phyloP scores from a whole-genome alignment of 2,113 vertebrate genomes.

The Larimichthys polyactis region DNA sequence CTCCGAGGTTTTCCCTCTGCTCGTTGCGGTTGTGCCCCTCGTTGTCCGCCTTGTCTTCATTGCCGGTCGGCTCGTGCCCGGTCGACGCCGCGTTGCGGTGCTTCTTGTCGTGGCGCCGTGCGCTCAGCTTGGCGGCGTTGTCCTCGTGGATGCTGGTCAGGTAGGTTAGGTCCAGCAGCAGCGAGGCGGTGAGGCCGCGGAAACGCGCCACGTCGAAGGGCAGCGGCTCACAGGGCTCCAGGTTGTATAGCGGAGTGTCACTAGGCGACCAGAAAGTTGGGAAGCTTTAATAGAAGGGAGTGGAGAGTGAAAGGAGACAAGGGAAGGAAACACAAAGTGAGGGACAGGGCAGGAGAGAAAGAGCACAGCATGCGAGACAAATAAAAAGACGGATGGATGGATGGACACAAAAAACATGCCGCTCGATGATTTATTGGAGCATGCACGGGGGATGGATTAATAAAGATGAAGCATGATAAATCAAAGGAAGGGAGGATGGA shows the following conservation, averaged over 20 bases:
- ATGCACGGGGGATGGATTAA: constrained; percentile 15
- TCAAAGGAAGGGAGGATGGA: not conserved
- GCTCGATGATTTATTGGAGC: not conserved
- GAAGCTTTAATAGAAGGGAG: constrained; percentile 98
- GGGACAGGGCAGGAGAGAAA: constrained; percentile 71
- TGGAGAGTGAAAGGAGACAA: constrained; percentile 88
- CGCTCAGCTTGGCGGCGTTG: constrained; percentile 84
- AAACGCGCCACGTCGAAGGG: constrained; percentile 96
- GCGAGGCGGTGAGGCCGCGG: constrained; percentile 93
- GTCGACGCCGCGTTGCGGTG: constrained; percentile 77
- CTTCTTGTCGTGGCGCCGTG: constrained; percentile 92
- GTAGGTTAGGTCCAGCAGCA: constrained; percentile 97
- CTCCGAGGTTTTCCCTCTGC: constrained; percentile 50
- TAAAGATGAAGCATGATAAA: not conserved
- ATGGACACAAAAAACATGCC: not conserved
- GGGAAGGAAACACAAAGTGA: constrained; percentile 81
- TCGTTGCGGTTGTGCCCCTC: constrained; percentile 52
- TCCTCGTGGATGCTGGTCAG: constrained; percentile 97
- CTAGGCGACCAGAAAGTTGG: constrained; percentile 99
- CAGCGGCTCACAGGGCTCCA: constrained; percentile 97
- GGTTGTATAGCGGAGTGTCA: constrained; percentile 98
- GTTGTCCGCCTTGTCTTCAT: constrained; percentile 79
- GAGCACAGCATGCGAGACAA: constrained; percentile 64
- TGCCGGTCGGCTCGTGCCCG: constrained; percentile 79
- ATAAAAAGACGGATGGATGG: constrained; percentile 22